phyloP scores from a whole-genome alignment of 2,888 invertebrate genomes.

The Phyto melanocephala region DNA sequence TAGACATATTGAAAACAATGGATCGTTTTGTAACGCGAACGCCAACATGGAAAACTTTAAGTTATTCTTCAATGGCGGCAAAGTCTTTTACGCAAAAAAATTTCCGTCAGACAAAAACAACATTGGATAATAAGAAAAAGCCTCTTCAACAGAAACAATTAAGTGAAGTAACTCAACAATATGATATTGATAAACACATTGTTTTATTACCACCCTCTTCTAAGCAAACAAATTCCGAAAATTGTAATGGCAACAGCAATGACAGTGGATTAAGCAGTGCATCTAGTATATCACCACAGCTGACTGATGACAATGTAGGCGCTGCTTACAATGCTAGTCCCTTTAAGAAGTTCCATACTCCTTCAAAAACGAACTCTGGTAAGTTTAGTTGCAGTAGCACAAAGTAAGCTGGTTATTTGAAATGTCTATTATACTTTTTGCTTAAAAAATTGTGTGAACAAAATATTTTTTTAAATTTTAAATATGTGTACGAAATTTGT shows the following conservation, averaged over 20 bases:
- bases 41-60: conserved; percentile 72
- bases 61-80: conserved; percentile 63
- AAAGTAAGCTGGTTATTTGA: neutral
- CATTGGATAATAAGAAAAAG: conserved; percentile 39
- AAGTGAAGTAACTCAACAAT: neutral
- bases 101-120: neutral
- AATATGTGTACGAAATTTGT: conserved; percentile 40
- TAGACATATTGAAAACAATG: conserved; percentile 64
- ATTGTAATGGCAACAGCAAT: conserved; percentile 49
- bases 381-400: neutral
- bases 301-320: neutral
- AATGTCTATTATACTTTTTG: neutral
- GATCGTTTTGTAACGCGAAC: conserved; percentile 72
- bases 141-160: conserved; percentile 55
- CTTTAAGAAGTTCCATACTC: neutral
- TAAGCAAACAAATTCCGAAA: conserved; percentile 66
- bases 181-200: conserved; percentile 20
- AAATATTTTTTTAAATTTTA: conserved; percentile 2
- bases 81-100: conserved; percentile 15
- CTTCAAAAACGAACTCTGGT: conserved; percentile 31
- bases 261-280: conserved; percentile 67
- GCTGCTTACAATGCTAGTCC: neutral
- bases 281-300: conserved; percentile 53
- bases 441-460: neutral
- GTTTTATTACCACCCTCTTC: conserved; percentile 65